Conservation (phyloP, 2,797 vertebrate species). For the Pipistrellus pygmaeus region DNA sequence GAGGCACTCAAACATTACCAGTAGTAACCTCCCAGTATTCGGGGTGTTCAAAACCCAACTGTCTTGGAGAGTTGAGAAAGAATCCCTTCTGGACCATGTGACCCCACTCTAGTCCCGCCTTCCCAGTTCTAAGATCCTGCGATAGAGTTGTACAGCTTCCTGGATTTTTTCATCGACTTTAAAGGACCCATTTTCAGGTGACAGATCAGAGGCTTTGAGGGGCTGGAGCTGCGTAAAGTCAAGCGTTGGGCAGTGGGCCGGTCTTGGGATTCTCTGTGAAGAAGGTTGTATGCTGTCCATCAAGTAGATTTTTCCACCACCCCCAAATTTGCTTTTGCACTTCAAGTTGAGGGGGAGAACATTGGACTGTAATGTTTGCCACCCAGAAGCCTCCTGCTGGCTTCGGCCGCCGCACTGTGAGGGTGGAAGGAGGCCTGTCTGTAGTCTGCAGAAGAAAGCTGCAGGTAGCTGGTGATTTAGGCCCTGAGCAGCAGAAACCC, state of each 20-base stretch:
- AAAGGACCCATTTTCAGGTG: background rate
- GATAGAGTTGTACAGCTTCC: background rate
- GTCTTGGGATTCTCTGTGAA: background rate
- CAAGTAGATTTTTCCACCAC: background rate
- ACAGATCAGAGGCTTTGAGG: background rate
- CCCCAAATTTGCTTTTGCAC: background rate
- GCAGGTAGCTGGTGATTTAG: background rate
- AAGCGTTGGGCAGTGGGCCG: fast-evolving
- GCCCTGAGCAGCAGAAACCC: background rate
- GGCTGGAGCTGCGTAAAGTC: background rate
- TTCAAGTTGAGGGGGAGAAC: background rate
- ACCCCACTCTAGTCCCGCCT: background rate
- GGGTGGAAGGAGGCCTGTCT: background rate
- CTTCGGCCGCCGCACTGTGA: background rate
- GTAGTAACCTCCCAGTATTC: background rate
- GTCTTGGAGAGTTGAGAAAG: background rate
- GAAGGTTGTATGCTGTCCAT: background rate
- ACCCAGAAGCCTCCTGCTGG: background rate
- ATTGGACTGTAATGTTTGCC: background rate
- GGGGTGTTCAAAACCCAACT: background rate
- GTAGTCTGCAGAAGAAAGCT: background rate
- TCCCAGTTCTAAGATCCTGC: slow-evolving; percentile 35
- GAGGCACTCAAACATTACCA: background rate
- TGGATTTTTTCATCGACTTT: slow-evolving; percentile 1
- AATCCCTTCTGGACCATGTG: background rate